These are phyloP conservation scores for Clupea harengus DNA, from an alignment of 2,113 vertebrate species.

Conservation along the genomic window DNA sequence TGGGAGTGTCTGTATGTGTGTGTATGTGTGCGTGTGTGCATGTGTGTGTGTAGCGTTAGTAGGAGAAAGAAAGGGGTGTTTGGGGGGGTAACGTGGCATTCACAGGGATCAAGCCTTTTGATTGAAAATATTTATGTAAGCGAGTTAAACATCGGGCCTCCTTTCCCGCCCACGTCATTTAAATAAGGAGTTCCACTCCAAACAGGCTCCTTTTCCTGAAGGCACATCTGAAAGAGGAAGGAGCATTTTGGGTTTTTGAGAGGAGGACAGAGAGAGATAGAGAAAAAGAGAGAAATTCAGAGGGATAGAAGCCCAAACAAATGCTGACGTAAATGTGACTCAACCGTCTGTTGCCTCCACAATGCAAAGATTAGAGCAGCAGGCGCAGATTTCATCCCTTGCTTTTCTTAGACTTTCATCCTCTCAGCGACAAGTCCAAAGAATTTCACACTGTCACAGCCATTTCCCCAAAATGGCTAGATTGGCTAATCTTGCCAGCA, in stretches of 20 bases:
- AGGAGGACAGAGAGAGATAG: constrained; percentile 19
- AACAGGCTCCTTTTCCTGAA: constrained; percentile 70
- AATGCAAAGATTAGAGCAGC: constrained; percentile 71
- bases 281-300: constrained; percentile 34
- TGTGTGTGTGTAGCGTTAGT: constrained; percentile 50
- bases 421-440: constrained; percentile 59
- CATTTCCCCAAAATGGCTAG: constrained; percentile 65
- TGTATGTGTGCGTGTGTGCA: neutral
- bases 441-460: constrained; percentile 74
- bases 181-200: constrained; percentile 69
- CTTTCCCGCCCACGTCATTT: constrained; percentile 71
- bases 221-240: constrained; percentile 68
- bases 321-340: constrained; percentile 75
- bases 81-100: constrained; percentile 54
- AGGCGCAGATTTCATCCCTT: constrained; percentile 66
- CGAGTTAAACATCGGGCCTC: constrained; percentile 70
- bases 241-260: constrained; percentile 64
- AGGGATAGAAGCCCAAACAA: constrained; percentile 61
- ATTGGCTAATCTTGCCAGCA: constrained; percentile 50
- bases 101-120: constrained; percentile 66
- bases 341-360: constrained; percentile 71
- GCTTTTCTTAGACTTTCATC: constrained; percentile 72
- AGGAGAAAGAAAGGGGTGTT: constrained; percentile 37
- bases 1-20: neutral
- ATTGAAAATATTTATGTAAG: constrained; percentile 79